Evolutionary conservation across 2,113 vertebrate genomes (phyloP).

Genomic region (Fulica atra): DNA sequence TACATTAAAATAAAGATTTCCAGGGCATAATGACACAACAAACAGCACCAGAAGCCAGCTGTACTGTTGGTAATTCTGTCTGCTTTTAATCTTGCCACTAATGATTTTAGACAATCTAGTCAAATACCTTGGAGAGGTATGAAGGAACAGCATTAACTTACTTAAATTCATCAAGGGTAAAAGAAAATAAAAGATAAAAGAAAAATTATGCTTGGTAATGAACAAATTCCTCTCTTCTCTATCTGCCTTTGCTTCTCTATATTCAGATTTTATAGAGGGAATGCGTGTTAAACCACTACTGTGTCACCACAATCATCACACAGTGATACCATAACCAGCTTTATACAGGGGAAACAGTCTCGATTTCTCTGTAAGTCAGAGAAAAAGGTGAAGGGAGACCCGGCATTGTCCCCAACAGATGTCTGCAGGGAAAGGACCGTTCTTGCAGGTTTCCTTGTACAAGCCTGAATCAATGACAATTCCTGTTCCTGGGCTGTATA

Average conservation of each 20-base stretch:
- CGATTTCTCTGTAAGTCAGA: background rate
- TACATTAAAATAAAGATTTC: background rate
- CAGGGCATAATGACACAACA: background rate
- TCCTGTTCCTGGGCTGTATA: background rate
- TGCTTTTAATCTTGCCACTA: slow-evolving; percentile 36
- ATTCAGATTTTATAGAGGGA: background rate
- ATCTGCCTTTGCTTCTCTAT: background rate
- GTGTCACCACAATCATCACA: background rate
- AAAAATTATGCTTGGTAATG: background rate
- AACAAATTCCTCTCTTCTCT: background rate
- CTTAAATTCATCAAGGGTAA: background rate
- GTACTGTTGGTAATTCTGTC: background rate
- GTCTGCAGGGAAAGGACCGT: background rate
- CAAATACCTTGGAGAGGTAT: background rate
- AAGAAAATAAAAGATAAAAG: background rate
- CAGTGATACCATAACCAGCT: background rate
- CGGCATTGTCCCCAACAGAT: background rate
- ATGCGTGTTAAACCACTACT: background rate
- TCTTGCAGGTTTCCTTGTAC: background rate
- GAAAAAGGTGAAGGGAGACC: background rate
- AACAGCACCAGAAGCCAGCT: background rate
- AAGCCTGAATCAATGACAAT: background rate
- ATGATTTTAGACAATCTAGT: background rate
- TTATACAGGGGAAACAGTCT: background rate
- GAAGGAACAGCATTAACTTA: background rate